phyloP scores from a whole-genome alignment of 1,140 invertebrate genomes.

The Eulimnadia texana region DNA sequence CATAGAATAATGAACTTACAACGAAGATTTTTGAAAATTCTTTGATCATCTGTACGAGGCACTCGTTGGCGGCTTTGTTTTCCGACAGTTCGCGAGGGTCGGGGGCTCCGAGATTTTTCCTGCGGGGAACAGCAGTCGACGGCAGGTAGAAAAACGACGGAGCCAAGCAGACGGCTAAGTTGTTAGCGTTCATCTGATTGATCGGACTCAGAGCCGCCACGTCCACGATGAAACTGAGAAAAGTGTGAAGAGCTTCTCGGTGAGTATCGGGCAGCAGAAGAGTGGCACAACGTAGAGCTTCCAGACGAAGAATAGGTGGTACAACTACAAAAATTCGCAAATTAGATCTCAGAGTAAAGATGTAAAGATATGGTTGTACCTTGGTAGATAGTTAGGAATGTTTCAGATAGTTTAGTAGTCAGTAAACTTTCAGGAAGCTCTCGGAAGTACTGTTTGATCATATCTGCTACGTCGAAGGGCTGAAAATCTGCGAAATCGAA shows the following conservation, averaged over 20 bases:
- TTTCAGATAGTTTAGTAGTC: conserved; percentile 87
- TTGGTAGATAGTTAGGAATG: conserved; percentile 87
- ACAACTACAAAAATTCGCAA: conserved; percentile 48
- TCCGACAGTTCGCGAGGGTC: conserved; percentile 76
- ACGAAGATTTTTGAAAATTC: conserved; percentile 64
- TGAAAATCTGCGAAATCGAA: conserved; percentile 58
- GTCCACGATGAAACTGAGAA: conserved; percentile 70
- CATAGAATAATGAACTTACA: conserved; percentile 39
- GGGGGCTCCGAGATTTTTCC: conserved; percentile 50
- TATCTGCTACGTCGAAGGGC: conserved; percentile 85
- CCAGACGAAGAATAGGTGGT: conserved; percentile 57
- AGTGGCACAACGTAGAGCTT: conserved; percentile 73
- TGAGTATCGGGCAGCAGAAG: conserved; percentile 83
- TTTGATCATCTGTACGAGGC: conserved; percentile 64
- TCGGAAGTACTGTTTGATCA: conserved; percentile 89
- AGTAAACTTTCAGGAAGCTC: conserved; percentile 83
- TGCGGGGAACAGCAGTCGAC: conserved; percentile 24
- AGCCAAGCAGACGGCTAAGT: conserved; percentile 83
- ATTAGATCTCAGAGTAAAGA: not conserved
- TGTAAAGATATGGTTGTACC: conserved; percentile 43
- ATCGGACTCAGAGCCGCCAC: conserved; percentile 56
- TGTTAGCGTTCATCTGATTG: conserved; percentile 89
- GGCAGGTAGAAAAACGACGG: conserved; percentile 67
- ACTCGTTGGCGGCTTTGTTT: conserved; percentile 78
- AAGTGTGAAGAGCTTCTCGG: conserved; percentile 69